Conservation (phyloP, 2,113 vertebrate species). For the Misgurnus mizolepis region DNA sequence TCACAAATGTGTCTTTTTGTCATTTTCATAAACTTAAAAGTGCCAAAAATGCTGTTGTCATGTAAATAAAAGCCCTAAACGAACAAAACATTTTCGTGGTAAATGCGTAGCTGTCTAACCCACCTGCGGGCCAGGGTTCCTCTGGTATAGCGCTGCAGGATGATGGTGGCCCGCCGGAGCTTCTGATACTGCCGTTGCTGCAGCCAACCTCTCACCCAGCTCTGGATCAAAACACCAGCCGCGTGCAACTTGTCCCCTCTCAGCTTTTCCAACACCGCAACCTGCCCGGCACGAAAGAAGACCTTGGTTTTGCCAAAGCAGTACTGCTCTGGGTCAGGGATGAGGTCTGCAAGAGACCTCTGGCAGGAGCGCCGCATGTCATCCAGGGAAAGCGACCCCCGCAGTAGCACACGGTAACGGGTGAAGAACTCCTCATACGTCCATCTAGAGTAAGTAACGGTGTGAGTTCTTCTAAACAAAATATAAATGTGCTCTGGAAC, state of each 20-base stretch:
- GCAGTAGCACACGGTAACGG: constrained; percentile 72
- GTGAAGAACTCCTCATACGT: constrained; percentile 74
- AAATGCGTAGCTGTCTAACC: neutral
- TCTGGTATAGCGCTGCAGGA: constrained; percentile 73
- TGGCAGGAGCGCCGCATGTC: constrained; percentile 62
- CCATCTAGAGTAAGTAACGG: constrained; percentile 65
- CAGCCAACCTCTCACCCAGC: constrained; percentile 75
- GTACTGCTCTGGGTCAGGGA: constrained; percentile 70
- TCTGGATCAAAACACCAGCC: constrained; percentile 73
- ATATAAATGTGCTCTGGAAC: too few relatives aligned
- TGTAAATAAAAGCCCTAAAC: too few relatives aligned
- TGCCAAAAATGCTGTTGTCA: too few relatives aligned
- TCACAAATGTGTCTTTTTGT: too few relatives aligned
- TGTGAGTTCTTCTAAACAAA: neutral
- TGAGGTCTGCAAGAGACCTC: constrained; percentile 64
- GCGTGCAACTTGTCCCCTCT: constrained; percentile 62
- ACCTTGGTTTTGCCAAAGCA: constrained; percentile 76
- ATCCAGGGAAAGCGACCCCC: constrained; percentile 43
- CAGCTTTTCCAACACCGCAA: constrained; percentile 76
- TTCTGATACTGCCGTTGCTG: constrained; percentile 54
- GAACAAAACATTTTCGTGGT: neutral
- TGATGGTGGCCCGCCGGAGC: constrained; percentile 49
- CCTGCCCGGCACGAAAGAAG: constrained; percentile 75
- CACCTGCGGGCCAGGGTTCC: constrained; percentile 73
- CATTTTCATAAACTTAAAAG: too few relatives aligned